These are phyloP conservation scores for Epinephelus coioides DNA, from an alignment of 2,797 vertebrate genomes.

Conservation along the genomic window DNA sequence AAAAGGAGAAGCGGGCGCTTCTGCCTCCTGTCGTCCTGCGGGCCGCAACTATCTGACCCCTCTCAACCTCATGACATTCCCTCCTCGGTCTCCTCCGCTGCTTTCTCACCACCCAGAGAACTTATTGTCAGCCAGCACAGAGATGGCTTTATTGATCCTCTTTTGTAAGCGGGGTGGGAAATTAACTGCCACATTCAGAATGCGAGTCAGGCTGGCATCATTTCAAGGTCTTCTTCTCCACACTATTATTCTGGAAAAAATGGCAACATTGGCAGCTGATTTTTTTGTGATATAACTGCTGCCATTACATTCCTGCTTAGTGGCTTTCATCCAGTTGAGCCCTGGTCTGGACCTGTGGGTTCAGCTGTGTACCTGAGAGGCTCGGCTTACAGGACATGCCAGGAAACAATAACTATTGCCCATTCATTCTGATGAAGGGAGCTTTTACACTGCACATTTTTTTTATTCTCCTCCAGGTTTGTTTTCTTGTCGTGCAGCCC, in stretches of 20 bases:
- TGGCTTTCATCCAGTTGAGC: not conserved
- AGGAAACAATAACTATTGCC: constrained; percentile 6
- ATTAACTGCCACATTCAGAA: constrained; percentile 10
- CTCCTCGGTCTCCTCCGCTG: not conserved
- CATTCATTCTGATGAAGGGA: constrained; percentile 17
- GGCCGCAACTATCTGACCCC: constrained; percentile 40
- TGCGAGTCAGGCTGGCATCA: not conserved
- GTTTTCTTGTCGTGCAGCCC: not conserved
- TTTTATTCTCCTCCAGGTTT: not conserved
- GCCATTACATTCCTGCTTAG: not conserved
- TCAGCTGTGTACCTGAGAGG: constrained; percentile 24
- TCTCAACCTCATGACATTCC: constrained; percentile 50
- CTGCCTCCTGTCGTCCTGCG: constrained; percentile 43
- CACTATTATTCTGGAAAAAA: not conserved
- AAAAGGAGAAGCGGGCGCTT: constrained; percentile 22
- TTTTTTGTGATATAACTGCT: not conserved
- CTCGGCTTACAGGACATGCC: constrained; percentile 42
- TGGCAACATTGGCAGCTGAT: not conserved
- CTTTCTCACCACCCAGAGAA: constrained; percentile 1
- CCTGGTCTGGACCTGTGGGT: not conserved
- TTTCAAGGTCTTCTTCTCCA: not conserved
- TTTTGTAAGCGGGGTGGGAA: constrained; percentile 2
- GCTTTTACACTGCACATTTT: not conserved
- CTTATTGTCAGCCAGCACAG: constrained; percentile 1
- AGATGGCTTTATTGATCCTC: constrained; percentile 8